Conservation (phyloP, 2,797 vertebrate genomes). For the Apogon talboti region DNA sequence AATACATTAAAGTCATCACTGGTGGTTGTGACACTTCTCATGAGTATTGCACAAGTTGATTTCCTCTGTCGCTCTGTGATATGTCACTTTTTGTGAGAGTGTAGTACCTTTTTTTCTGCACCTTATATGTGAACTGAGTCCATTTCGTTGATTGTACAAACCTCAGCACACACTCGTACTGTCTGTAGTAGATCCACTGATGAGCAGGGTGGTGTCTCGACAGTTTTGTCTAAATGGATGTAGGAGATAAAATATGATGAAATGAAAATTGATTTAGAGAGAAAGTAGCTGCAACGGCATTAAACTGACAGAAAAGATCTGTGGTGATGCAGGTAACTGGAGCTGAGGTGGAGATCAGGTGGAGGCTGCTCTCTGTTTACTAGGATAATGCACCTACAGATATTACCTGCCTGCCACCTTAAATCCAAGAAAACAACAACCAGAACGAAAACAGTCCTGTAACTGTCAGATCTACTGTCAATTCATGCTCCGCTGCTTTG, state of each 20-base stretch:
- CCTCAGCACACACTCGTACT: conserved; percentile 3
- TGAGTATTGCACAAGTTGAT: conserved; percentile 23
- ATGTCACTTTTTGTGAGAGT: background rate
- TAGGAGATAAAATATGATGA: background rate
- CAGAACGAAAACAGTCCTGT: background rate
- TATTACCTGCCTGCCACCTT: background rate
- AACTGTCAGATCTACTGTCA: conserved; percentile 3
- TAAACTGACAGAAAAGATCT: background rate
- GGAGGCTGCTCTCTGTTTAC: no score
- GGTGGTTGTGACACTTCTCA: conserved; percentile 19
- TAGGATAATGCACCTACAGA: background rate
- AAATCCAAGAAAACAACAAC: background rate
- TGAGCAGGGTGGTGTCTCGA: background rate
- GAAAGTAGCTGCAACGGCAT: background rate
- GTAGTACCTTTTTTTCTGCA: background rate
- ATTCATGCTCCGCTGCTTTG: background rate
- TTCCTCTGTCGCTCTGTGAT: conserved; percentile 23
- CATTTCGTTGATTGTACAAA: conserved; percentile 6
- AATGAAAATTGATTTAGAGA: background rate
- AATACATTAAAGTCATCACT: background rate
- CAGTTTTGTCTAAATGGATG: background rate
- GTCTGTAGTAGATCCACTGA: background rate
- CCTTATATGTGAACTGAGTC: background rate
- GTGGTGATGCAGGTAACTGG: background rate
- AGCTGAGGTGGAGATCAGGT: background rate